Evolutionary conservation across 2,113 vertebrate species (phyloP).

Genomic region (Rhinichthys klamathensis): DNA sequence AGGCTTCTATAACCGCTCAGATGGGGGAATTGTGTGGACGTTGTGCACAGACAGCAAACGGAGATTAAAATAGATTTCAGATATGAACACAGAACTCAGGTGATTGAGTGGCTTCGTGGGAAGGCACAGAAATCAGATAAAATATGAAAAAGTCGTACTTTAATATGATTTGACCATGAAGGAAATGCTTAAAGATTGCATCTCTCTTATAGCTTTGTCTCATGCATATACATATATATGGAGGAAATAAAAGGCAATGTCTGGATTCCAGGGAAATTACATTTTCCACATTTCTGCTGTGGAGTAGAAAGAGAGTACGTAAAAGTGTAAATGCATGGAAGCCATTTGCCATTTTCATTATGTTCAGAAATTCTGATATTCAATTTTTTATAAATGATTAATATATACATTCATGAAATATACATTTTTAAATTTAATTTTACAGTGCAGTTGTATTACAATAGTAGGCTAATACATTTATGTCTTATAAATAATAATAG

Average conservation of each 20-base stretch:
- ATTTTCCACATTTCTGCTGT: background rate
- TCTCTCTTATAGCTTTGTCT: slow-evolving; percentile 24
- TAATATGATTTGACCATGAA: slow-evolving; percentile 40
- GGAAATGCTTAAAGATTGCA: slow-evolving; percentile 33
- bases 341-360: background rate
- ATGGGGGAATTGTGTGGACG: slow-evolving; percentile 9
- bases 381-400: background rate
- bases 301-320: background rate
- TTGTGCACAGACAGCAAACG: slow-evolving; percentile 25
- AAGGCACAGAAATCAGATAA: slow-evolving; percentile 38
- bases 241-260: background rate
- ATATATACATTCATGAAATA: slow-evolving; percentile 4
- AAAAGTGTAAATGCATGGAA: background rate
- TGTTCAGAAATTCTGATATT: background rate
- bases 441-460: background rate
- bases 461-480: background rate
- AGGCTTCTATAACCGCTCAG: slow-evolving; percentile 1
- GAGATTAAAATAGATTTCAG: slow-evolving; percentile 47
- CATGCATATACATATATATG: slow-evolving; percentile 16
- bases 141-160: slow-evolving; percentile 30
- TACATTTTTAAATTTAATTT: background rate
- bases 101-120: slow-evolving; percentile 33
- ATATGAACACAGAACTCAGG: slow-evolving; percentile 31
- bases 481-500: background rate
- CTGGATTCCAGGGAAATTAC: background rate